phyloP scores from a whole-genome alignment of 2,888 invertebrate genomes.

The Eupithecia pulchellata region DNA sequence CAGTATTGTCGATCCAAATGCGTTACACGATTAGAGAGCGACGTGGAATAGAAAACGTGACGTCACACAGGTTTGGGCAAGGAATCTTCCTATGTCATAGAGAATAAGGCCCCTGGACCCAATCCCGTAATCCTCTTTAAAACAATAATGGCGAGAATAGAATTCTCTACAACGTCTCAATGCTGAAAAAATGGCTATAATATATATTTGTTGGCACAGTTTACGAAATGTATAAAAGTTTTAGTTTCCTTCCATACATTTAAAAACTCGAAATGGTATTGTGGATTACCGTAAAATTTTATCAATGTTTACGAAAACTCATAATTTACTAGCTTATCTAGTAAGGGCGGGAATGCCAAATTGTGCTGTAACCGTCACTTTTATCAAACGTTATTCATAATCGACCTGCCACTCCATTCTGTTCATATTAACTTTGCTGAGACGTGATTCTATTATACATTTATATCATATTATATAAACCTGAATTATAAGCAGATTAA shows the following conservation, averaged over 20 bases:
- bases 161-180: background rate
- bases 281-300: too few species aligned
- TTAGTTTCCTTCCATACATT: background rate
- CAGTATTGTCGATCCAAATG: too few species aligned
- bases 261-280: too few species aligned
- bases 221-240: background rate
- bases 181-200: background rate
- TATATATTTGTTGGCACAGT: background rate
- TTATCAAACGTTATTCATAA: constrained; percentile 4
- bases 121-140: background rate
- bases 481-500: background rate
- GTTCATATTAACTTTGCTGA: constrained; percentile 1
- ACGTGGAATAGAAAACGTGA: too few species aligned
- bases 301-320: background rate
- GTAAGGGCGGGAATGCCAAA: background rate
- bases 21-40: too few species aligned
- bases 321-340: background rate
- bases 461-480: background rate
- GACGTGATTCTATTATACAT: too few species aligned
- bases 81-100: too few species aligned
- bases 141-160: background rate
- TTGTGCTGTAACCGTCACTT: background rate
- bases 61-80: too few species aligned
- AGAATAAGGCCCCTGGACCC: too few species aligned
- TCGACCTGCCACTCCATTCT: constrained; percentile 3